A percentile compares a stretch with the other conserved stretches of the same genome.
These are phyloP conservation scores for Hyposoter didymator DNA, from an alignment of 2,888 invertebrate genomes.

Conservation along the genomic window DNA sequence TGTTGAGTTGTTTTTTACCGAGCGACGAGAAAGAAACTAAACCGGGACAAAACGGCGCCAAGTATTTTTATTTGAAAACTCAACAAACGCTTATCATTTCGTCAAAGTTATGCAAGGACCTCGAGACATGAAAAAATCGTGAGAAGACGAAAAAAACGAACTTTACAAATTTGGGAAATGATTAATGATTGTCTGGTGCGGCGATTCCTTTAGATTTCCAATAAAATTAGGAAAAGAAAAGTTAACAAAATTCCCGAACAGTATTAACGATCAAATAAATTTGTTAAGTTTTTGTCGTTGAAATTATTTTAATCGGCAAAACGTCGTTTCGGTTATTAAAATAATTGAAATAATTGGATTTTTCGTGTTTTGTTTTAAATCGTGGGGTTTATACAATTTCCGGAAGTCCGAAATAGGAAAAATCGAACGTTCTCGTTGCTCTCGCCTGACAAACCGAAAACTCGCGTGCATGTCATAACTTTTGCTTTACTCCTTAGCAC, in stretches of 20 bases:
- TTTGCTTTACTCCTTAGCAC: constrained; percentile 21
- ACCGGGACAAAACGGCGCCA: background rate
- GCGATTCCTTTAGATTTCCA: background rate
- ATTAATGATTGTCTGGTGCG: background rate
- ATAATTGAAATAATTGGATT: no score
- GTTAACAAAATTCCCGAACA: background rate
- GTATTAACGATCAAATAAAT: background rate
- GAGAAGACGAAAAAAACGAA: background rate
- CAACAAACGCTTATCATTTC: background rate
- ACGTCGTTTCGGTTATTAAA: background rate
- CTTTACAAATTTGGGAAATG: background rate
- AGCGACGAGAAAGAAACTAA: background rate
- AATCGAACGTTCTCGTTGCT: background rate
- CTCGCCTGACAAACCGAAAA: background rate
- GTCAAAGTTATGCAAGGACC: background rate
- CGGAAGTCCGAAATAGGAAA: background rate
- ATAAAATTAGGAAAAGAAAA: background rate
- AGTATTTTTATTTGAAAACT: background rate
- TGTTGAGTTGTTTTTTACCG: constrained; percentile 66
- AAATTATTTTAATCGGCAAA: background rate
- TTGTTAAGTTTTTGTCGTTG: background rate
- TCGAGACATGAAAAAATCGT: background rate
- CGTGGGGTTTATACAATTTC: background rate
- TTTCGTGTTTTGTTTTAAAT: no score
- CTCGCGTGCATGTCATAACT: constrained; percentile 28